phyloP scores from a whole-genome alignment of 2,888 invertebrate species.

The Nomada fucata region DNA sequence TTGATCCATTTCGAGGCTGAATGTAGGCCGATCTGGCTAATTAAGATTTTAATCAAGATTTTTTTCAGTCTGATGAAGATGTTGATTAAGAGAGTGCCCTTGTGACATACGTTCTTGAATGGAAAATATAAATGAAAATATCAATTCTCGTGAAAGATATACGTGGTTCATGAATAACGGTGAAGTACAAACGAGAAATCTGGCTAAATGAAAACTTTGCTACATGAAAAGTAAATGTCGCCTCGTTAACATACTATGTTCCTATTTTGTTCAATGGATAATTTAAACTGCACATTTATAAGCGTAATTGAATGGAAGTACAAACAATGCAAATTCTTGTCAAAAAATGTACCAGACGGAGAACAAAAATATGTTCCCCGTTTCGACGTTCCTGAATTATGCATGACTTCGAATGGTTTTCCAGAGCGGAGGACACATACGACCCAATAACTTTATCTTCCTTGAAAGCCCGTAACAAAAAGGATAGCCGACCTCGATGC shows the following conservation, averaged over 20 bases:
- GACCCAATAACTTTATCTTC: slow-evolving; percentile 22
- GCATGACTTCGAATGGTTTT: slow-evolving; percentile 42
- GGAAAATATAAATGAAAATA: neutral
- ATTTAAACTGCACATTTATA: neutral
- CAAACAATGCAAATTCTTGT: slow-evolving; percentile 47
- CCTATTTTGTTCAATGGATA: neutral
- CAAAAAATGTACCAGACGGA: slow-evolving; percentile 7
- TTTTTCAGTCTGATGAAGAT: neutral
- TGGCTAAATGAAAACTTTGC: neutral
- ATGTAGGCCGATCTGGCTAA: slow-evolving; percentile 21
- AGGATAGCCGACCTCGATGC: neutral
- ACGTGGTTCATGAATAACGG: neutral
- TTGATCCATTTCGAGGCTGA: neutral
- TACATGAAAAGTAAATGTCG: neutral
- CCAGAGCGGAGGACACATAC: slow-evolving; percentile 4
- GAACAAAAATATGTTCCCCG: slow-evolving; percentile 19
- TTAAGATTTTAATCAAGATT: slow-evolving; percentile 68
- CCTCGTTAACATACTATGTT: neutral
- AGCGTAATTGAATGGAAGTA: neutral
- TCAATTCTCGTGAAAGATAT: neutral
- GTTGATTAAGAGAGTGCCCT: neutral
- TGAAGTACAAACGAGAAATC: neutral
- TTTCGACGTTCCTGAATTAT: slow-evolving; percentile 62
- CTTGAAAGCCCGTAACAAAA: neutral
- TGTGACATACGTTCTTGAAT: neutral